phyloP scores from a whole-genome alignment of 2,797 vertebrate species.

The Denticeps clupeoides region DNA sequence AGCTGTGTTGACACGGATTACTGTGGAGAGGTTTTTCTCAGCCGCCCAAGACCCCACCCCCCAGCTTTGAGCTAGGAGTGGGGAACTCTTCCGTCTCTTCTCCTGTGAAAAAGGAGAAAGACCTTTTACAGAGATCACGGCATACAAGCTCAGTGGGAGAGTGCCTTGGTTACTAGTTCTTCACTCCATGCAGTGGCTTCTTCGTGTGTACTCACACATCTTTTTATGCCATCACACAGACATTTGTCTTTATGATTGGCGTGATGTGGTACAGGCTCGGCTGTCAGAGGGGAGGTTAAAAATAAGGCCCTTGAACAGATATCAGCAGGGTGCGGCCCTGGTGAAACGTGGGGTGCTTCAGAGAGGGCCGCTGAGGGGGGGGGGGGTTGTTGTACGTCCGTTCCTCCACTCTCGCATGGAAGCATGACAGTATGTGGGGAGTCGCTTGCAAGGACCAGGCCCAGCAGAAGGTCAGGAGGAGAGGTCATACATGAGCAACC shows the following conservation, averaged over 20 bases:
- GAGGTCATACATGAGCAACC: background rate
- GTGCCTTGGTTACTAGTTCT: too few species aligned
- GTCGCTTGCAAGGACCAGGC: background rate
- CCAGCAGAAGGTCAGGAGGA: background rate
- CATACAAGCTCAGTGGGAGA: too few species aligned
- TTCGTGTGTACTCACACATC: too few species aligned
- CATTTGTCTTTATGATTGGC: too few species aligned
- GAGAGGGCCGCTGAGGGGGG: background rate
- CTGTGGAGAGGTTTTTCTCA: conserved; percentile 1
- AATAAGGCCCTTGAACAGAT: background rate
- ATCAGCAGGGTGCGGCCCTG: background rate
- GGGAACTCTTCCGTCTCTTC: too few species aligned
- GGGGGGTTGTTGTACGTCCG: background rate
- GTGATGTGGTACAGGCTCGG: background rate
- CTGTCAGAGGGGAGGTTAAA: background rate
- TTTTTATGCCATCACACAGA: too few species aligned
- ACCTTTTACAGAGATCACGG: too few species aligned
- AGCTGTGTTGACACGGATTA: conserved; percentile 23
- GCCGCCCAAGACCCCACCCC: too few species aligned
- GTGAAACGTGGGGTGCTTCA: background rate
- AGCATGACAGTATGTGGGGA: background rate
- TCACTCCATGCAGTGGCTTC: too few species aligned
- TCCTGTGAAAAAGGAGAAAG: too few species aligned
- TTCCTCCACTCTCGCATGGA: conserved; percentile 1
- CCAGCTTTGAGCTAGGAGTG: too few species aligned